A percentile compares a stretch with the other conserved stretches of the same genome.
phyloP scores from a whole-genome alignment of 2,888 invertebrate genomes.

The Pachycephus smyrnensis region DNA sequence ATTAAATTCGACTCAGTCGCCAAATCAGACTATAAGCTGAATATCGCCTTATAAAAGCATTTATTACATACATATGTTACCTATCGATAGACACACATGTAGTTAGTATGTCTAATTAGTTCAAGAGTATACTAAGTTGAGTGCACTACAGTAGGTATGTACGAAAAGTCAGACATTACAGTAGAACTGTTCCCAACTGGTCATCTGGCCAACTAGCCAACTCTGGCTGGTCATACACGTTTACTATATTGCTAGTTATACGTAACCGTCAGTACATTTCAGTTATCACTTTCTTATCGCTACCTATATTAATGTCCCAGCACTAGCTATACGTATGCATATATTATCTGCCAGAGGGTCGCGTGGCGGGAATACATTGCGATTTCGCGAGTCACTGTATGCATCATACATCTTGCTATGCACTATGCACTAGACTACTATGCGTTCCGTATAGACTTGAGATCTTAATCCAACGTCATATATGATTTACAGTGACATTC shows the following conservation, averaged over 20 bases:
- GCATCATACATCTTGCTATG: neutral
- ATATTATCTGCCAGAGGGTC: neutral
- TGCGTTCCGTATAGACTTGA: neutral
- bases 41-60: neutral
- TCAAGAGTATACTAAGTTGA: neutral
- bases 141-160: neutral
- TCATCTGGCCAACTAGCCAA: neutral
- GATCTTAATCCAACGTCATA: neutral
- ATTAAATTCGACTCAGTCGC: neutral
- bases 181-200: neutral
- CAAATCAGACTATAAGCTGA: neutral
- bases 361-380: neutral
- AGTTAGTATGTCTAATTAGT: neutral
- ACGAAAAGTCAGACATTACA: neutral
- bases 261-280: neutral
- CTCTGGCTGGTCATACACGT: neutral
- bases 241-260: neutral
- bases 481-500: neutral
- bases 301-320: neutral
- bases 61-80: no score
- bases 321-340: neutral
- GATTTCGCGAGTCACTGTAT: neutral
- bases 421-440: neutral
- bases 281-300: neutral
- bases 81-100: neutral